Evolutionary conservation across 2,113 vertebrate species (phyloP).

Genomic region (Aspiorhynchus laticeps): DNA sequence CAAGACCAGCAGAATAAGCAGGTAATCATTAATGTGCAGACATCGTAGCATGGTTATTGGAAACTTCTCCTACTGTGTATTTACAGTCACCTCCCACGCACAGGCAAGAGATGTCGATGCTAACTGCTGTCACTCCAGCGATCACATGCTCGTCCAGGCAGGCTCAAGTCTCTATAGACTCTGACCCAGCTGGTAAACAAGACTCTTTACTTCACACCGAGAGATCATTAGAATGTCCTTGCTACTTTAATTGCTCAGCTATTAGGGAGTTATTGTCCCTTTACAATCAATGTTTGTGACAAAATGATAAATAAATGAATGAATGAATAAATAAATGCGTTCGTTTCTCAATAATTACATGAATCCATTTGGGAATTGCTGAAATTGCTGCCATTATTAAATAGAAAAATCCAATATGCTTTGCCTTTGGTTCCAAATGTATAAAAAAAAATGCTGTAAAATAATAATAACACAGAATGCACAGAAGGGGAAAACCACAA

Average conservation of each 20-base stretch:
- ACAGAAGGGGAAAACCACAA: no score
- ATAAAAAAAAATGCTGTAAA: no score
- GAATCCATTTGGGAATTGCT: no score
- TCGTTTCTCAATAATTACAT: neutral
- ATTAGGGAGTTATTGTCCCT: constrained; percentile 41
- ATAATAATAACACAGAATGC: no score
- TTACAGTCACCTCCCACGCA: neutral
- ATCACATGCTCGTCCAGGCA: neutral
- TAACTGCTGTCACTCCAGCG: constrained; percentile 1
- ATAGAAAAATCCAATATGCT: no score
- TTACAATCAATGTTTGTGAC: neutral
- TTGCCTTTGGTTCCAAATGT: no score
- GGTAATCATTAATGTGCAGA: constrained; percentile 8
- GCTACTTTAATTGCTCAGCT: constrained; percentile 43
- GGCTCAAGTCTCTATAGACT: constrained; percentile 1
- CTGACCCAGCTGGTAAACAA: constrained; percentile 13
- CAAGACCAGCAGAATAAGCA: neutral
- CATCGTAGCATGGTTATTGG: neutral
- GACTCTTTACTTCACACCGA: constrained; percentile 13
- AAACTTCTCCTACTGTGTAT: neutral
- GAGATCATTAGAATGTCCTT: constrained; percentile 37
- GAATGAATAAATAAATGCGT: neutral
- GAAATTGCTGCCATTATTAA: no score
- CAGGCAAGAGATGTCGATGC: neutral
- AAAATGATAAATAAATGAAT: neutral